phyloP scores from a whole-genome alignment of 2,113 vertebrate genomes.

The Mystacornis crossleyi region DNA sequence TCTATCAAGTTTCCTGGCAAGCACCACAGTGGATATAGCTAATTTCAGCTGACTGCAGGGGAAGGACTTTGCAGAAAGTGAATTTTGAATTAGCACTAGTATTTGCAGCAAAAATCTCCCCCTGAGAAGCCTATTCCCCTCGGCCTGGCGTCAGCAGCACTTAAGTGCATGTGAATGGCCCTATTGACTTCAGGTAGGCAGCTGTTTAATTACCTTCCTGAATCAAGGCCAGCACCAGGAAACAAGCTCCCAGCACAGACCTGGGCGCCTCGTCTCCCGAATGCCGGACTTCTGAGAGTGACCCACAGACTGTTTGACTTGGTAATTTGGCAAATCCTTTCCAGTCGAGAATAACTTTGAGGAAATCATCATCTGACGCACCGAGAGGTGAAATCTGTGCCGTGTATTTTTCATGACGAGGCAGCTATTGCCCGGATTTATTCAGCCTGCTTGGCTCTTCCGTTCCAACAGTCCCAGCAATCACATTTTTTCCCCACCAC shows the following conservation, averaged over 20 bases:
- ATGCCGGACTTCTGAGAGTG: background rate
- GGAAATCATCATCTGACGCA: background rate
- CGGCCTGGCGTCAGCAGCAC: constrained; percentile 44
- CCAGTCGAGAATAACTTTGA: background rate
- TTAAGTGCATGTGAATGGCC: constrained; percentile 55
- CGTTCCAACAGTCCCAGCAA: background rate
- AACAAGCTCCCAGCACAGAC: background rate
- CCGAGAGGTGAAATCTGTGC: constrained; percentile 3
- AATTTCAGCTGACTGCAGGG: constrained; percentile 63
- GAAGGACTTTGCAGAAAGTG: constrained; percentile 46
- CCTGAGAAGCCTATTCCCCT: constrained; percentile 43
- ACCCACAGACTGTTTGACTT: background rate
- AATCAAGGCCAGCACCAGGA: constrained; percentile 28
- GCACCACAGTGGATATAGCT: constrained; percentile 42
- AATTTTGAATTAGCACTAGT: constrained; percentile 51
- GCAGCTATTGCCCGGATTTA: constrained; percentile 32
- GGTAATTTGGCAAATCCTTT: constrained; percentile 39
- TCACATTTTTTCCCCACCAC: background rate
- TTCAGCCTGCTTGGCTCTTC: constrained; percentile 16
- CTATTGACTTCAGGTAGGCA: constrained; percentile 56
- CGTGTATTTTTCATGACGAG: constrained; percentile 10
- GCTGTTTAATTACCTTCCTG: constrained; percentile 62
- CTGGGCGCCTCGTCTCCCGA: background rate
- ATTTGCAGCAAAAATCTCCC: constrained; percentile 43
- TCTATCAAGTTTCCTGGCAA: constrained; percentile 65